These are phyloP conservation scores for Caenorhabditis panamensis DNA, from an alignment of 2,888 invertebrate genomes.

Conservation along the genomic window DNA sequence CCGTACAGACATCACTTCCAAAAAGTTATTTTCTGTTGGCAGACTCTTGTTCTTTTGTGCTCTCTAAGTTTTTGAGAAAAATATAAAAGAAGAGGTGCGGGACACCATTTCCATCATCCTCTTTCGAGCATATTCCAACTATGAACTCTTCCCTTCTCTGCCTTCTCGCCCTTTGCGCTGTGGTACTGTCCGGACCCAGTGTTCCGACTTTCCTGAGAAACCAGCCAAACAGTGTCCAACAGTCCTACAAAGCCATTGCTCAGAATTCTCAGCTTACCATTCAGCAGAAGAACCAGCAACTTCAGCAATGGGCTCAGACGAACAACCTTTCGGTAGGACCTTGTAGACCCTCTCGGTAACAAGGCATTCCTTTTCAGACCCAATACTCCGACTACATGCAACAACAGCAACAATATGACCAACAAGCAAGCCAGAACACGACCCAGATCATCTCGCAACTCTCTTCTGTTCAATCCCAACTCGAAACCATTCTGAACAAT, in stretches of 20 bases:
- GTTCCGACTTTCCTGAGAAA: conserved; percentile 33
- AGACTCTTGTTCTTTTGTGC: neutral
- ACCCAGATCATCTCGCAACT: conserved; percentile 30
- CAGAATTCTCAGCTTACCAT: conserved; percentile 23
- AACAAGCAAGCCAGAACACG: conserved; percentile 29
- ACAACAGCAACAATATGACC: conserved; percentile 23
- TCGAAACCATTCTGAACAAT: conserved; percentile 32
- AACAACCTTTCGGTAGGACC: conserved; percentile 44
- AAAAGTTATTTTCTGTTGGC: neutral
- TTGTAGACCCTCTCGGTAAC: too few species aligned
- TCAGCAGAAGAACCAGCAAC: conserved; percentile 30
- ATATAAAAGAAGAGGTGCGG: conserved; percentile 18
- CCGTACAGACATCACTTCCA: conserved; percentile 30
- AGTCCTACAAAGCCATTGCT: conserved; percentile 22
- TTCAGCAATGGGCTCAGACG: conserved; percentile 40
- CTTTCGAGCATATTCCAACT: neutral
- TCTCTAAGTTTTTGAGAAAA: neutral
- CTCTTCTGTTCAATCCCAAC: conserved; percentile 24
- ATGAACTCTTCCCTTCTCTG: conserved; percentile 25
- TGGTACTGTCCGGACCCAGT: conserved; percentile 11
- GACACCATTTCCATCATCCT: neutral
- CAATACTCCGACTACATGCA: conserved; percentile 32
- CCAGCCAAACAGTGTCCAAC: conserved; percentile 42
- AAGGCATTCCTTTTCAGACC: conserved; percentile 11
- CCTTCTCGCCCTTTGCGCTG: conserved; percentile 18